Percentiles rank a stretch among this genome's conserved stretches.
phyloP scores from a whole-genome alignment of 2,888 invertebrate genomes.

The Brachypterus glaber region DNA sequence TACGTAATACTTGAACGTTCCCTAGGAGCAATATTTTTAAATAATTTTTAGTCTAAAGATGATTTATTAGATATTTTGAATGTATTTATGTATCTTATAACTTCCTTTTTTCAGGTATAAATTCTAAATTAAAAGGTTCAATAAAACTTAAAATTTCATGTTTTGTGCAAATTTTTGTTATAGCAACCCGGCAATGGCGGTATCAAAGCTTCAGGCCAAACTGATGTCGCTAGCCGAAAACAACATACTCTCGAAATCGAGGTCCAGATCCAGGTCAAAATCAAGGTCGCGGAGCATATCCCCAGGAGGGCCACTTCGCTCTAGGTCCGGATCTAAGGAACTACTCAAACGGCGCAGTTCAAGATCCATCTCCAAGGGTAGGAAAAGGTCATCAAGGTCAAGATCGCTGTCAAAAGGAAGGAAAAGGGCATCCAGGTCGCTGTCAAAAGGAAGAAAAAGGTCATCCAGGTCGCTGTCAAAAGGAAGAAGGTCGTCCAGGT shows the following conservation, averaged over 20 bases:
- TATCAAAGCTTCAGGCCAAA: conserved; percentile 53
- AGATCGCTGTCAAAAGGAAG: conserved; percentile 26
- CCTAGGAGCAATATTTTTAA: too few relatives aligned
- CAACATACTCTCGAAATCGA: too few relatives aligned
- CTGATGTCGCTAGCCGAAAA: conserved; percentile 52
- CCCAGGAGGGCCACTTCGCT: conserved; percentile 25
- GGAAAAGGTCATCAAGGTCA: conserved; percentile 26
- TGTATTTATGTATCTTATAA: too few relatives aligned
- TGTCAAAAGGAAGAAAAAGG: conserved; percentile 23
- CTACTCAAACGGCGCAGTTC: conserved; percentile 28
- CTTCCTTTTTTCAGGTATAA: too few relatives aligned
- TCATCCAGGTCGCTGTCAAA: conserved; percentile 17
- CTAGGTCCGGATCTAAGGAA: conserved; percentile 32
- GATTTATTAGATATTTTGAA: too few relatives aligned
- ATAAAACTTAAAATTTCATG: too few relatives aligned
- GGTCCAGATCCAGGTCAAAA: conserved; percentile 30
- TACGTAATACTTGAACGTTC: too few relatives aligned
- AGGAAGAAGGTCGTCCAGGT: conserved; percentile 24
- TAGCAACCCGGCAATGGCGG: conserved; percentile 43
- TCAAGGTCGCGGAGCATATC: conserved; percentile 32
- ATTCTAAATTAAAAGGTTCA: too few relatives aligned
- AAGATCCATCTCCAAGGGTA: conserved; percentile 24
- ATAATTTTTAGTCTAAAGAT: too few relatives aligned
- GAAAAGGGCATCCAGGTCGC: conserved; percentile 9
- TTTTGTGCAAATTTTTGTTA: too few relatives aligned